A percentile compares a stretch with the other conserved stretches of the same genome.
Evolutionary conservation across 2,888 invertebrate species (phyloP).

Genomic region (Opisthograptis luteolata): DNA sequence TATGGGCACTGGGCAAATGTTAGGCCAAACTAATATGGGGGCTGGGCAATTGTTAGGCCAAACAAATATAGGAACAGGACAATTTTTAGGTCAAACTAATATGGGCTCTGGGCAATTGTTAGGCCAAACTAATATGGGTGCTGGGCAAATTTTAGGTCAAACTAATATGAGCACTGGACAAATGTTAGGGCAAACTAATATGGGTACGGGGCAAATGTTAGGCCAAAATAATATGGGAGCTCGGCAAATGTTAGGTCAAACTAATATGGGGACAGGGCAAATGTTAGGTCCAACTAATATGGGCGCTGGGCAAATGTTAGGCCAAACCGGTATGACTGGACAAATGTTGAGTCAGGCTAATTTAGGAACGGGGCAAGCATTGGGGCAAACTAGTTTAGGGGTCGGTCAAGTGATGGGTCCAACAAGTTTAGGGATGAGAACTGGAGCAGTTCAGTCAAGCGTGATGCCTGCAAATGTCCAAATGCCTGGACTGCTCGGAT

Average conservation of each 20-base stretch:
- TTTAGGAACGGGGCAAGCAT: neutral
- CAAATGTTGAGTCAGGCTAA: conserved; percentile 1
- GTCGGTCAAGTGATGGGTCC: neutral
- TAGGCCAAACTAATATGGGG: conserved; percentile 25
- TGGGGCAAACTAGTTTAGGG: neutral
- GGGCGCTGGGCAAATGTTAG: conserved; percentile 1
- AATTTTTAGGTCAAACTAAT: neutral
- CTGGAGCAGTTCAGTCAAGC: conserved; percentile 2
- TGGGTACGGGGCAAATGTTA: neutral
- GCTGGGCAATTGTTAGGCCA: conserved; percentile 8
- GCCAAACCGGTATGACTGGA: neutral
- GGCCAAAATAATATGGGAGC: conserved; percentile 3
- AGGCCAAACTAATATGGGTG: neutral
- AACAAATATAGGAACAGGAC: neutral
- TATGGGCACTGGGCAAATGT: neutral
- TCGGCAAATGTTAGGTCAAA: conserved; percentile 4
- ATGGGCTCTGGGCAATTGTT: conserved; percentile 1
- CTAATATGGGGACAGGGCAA: conserved; percentile 10
- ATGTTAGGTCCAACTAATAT: conserved; percentile 4
- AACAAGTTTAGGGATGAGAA: conserved; percentile 2
- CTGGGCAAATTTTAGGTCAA: no score
- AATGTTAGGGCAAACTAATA: no score
- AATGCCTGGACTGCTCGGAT: conserved; percentile 7
- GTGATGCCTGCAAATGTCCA: neutral
- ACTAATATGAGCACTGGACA: no score